These are phyloP conservation scores for Gymnosoma rotundatum DNA, from an alignment of 2,888 invertebrate species.

Conservation along the genomic window DNA sequence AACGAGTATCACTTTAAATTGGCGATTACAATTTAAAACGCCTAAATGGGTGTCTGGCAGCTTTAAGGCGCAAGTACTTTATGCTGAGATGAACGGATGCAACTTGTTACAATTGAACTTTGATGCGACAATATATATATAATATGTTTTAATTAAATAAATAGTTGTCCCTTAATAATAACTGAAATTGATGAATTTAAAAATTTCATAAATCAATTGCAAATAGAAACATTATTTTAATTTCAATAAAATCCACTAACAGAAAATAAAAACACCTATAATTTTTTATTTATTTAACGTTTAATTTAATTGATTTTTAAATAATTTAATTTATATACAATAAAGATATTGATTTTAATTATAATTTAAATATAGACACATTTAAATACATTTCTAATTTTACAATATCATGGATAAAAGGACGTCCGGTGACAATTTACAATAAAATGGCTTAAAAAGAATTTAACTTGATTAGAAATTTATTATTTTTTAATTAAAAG, in stretches of 20 bases:
- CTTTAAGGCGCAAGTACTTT: too few species aligned
- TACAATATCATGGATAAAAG: neutral
- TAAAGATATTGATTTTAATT: neutral
- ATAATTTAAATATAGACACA: constrained; percentile 19
- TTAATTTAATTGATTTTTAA: constrained; percentile 38
- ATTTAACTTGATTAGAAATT: constrained; percentile 27
- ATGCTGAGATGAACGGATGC: too few species aligned
- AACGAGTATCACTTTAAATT: too few species aligned
- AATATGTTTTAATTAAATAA: too few species aligned
- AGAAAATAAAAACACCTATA: constrained; percentile 49
- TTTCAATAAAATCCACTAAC: constrained; percentile 35
- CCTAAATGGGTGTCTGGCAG: too few species aligned
- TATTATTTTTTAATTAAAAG: neutral
- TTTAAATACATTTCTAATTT: constrained; percentile 10
- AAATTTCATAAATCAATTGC: constrained; percentile 7
- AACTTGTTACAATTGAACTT: too few species aligned
- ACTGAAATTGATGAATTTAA: too few species aligned
- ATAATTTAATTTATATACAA: constrained; percentile 27
- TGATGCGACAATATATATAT: too few species aligned
- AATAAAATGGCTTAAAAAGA: neutral
- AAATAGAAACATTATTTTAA: constrained; percentile 11
- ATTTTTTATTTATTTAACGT: constrained; percentile 39
- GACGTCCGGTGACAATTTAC: neutral
- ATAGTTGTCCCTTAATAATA: too few species aligned
- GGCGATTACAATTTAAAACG: too few species aligned